These are phyloP conservation scores for Condylura cristata DNA, from an alignment of 2,113 vertebrate species.

Conservation along the genomic window DNA sequence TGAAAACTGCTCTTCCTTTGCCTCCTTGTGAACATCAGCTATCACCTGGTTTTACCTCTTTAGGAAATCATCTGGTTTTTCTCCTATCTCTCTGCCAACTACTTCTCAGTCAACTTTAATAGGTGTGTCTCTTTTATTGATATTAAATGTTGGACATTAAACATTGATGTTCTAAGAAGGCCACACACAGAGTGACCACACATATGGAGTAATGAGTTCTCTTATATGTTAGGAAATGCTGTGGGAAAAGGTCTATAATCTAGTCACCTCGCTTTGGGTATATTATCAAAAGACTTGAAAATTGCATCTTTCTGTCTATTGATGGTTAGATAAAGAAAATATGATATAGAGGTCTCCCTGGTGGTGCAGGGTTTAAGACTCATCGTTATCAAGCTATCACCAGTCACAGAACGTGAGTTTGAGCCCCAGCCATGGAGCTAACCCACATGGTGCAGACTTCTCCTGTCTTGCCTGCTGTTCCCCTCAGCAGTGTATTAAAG, in stretches of 20 bases:
- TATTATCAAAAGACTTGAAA: background rate
- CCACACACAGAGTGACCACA: background rate
- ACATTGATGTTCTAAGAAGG: background rate
- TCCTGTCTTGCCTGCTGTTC: no score
- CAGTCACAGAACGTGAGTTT: no score
- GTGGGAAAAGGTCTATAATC: background rate
- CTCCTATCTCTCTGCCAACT: background rate
- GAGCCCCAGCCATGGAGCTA: no score
- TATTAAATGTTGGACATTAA: background rate
- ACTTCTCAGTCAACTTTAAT: background rate
- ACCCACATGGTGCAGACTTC: no score
- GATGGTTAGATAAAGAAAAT: background rate
- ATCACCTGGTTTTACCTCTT: background rate
- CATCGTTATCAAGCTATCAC: no score
- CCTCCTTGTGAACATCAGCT: background rate
- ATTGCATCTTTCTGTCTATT: background rate
- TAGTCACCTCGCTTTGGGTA: background rate
- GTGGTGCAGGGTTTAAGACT: no score
- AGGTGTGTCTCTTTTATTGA: background rate
- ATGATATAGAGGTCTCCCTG: no score
- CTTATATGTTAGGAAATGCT: background rate
- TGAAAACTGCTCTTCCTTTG: background rate
- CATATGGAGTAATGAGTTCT: background rate
- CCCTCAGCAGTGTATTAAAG: no score
- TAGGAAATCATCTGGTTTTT: background rate